Base-by-base conservation (phyloP, 2,888 invertebrate genomes). In the Therioaphis trifolii region DNA sequence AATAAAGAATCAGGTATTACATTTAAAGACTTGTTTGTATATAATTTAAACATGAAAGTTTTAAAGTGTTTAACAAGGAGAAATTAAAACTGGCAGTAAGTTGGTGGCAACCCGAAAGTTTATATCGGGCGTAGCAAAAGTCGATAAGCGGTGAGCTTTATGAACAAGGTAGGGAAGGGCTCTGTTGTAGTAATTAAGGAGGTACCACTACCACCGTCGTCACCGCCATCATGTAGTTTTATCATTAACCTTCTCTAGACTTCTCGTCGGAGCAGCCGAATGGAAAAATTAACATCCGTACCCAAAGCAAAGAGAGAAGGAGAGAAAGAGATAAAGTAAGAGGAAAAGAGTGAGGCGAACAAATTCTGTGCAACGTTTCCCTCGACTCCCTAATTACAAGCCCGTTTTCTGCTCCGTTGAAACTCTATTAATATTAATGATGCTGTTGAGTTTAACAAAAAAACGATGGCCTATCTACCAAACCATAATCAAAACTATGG, bases 391-490 rank as follows among this genome's bases (percentile, higher is more conserved):
- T 85, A 85, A 85, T 85, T 85, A 85, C 84, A 84, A 46, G 85
- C 75, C 84, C 84, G 85, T 85, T 85, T 85, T 85, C 85, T 84
- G 76, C 75, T 84, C 84, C 77, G 80, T 66, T 79, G 84, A 84
- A 85, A 86, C 85, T 84, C 85, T 85, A 86, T 86, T 85, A 86
- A 85, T 85, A 85, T 85, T 86, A 86, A 86, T 86, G 80, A 72
- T 43, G 46, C 71, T 21, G 71, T 72, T 80, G 72, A 80, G 71
- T 71, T 71, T 71, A 61, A 80, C 49, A 72, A 61, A 46, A 61
- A 80, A 80, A 72, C 35, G 58, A 80, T 61, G 71, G 58, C 58
- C 29, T 27, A 49, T 61, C 71, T 29, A n/a, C n/a, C 29, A 63
- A 76, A 71, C 29, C 35, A 72, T 61, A 80, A 71, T 71, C 43